Conservation (phyloP, 2,113 vertebrate genomes). For the Pluvialis apricaria region DNA sequence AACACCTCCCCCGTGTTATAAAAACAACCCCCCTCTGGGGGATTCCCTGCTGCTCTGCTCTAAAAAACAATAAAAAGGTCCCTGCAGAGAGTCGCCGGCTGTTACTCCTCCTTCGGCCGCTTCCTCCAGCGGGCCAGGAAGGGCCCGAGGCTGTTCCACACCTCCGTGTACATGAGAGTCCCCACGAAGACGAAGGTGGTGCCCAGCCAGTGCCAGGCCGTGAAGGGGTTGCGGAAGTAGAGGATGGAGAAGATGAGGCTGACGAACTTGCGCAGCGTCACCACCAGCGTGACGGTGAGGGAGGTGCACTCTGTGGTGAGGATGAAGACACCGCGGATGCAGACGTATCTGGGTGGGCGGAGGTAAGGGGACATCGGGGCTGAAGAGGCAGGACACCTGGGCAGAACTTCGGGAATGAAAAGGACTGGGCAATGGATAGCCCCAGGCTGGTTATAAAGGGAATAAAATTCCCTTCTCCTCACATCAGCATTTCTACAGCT, state of each 20-base stretch:
- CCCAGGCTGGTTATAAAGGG: background rate
- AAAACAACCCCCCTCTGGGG: background rate
- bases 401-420: background rate
- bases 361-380: constrained; percentile 45
- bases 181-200: constrained; percentile 88
- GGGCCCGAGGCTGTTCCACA: constrained; percentile 77
- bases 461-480: background rate
- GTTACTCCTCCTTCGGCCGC: constrained; percentile 74
- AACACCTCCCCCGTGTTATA: background rate
- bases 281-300: constrained; percentile 93
- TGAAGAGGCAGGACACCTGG: too few relatives aligned
- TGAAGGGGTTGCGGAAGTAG: constrained; percentile 95
- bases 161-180: constrained; percentile 91
- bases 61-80: background rate
- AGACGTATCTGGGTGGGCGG: constrained; percentile 81
- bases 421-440: background rate
- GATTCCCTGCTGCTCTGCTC: background rate
- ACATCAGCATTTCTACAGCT: background rate
- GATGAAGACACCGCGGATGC: constrained; percentile 93
- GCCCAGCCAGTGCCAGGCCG: constrained; percentile 93
- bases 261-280: constrained; percentile 94
- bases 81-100: background rate
- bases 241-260: constrained; percentile 97
- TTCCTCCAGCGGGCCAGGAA: constrained; percentile 30
- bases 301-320: constrained; percentile 95